Evolutionary conservation across 2,113 vertebrate species (phyloP).

Genomic region (Oreamnos americanus): DNA sequence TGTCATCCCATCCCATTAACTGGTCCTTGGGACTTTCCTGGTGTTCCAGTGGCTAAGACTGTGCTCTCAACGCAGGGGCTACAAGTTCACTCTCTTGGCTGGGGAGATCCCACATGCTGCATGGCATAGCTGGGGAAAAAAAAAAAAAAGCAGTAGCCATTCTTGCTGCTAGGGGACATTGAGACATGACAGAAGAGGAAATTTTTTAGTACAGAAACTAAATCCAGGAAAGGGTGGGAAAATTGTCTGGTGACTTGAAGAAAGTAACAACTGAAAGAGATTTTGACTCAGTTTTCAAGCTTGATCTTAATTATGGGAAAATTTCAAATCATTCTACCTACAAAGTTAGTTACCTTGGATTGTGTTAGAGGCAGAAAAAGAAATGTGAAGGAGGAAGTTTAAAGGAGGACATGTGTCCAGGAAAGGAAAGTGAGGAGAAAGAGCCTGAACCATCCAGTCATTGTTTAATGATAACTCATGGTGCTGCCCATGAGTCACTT

Average conservation of each 20-base stretch:
- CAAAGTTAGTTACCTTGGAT: background rate
- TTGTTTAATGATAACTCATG: background rate
- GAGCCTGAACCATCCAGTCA: background rate
- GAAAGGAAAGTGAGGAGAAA: background rate
- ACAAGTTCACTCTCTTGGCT: background rate
- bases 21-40: background rate
- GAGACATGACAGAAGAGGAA: background rate
- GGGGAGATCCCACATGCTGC: background rate
- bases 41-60: background rate
- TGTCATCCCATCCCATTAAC: background rate
- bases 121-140: background rate
- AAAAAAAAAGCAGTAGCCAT: background rate
- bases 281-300: background rate
- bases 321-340: background rate
- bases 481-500: background rate
- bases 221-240: background rate
- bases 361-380: background rate
- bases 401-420: background rate
- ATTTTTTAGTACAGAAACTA: background rate
- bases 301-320: background rate
- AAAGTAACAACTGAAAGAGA: background rate
- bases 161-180: background rate
- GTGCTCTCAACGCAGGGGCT: background rate
- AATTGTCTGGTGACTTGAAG: background rate
- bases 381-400: background rate